phyloP scores from a whole-genome alignment of 2,797 vertebrate species.

The Etheostoma nigrum region DNA sequence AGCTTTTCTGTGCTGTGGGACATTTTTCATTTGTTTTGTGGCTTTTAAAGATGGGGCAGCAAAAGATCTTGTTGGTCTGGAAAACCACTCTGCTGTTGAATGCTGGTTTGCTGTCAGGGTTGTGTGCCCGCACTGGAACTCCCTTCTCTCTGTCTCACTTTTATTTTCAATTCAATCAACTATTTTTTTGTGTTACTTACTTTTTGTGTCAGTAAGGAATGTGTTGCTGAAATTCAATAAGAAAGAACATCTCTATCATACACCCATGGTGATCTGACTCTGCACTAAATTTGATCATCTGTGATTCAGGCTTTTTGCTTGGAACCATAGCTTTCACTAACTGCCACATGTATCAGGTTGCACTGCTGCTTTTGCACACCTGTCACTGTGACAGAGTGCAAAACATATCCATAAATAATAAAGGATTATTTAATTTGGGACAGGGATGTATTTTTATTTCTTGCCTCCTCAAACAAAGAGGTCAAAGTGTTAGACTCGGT shows the following conservation, averaged over 20 bases:
- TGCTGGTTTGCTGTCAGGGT: slow-evolving; percentile 53
- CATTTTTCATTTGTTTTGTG: slow-evolving; percentile 83
- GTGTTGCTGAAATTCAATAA: slow-evolving; percentile 20
- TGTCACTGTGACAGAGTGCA: slow-evolving; percentile 43
- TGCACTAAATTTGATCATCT: slow-evolving; percentile 27
- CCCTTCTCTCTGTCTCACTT: slow-evolving; percentile 20
- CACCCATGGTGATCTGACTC: slow-evolving; percentile 17
- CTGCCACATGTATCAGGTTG: slow-evolving; percentile 44
- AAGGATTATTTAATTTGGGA: slow-evolving; percentile 14
- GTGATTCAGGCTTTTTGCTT: slow-evolving; percentile 17
- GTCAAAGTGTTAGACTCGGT: not conserved
- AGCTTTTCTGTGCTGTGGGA: slow-evolving; percentile 74
- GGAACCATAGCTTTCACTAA: slow-evolving; percentile 7
- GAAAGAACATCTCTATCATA: slow-evolving; percentile 12
- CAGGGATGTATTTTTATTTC: not conserved
- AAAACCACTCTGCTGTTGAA: slow-evolving; percentile 72
- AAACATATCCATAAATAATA: slow-evolving; percentile 12
- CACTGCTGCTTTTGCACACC: slow-evolving; percentile 57
- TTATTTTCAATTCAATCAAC: slow-evolving; percentile 18
- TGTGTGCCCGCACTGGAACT: slow-evolving; percentile 46
- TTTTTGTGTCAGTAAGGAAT: slow-evolving; percentile 38
- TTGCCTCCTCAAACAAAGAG: not conserved
- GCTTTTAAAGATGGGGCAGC: slow-evolving; percentile 77
- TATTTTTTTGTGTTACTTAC: slow-evolving; percentile 15
- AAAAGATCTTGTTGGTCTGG: slow-evolving; percentile 64